Evolutionary conservation across 2,888 invertebrate genomes (phyloP).

Genomic region (Ceriagrion tenellum): DNA sequence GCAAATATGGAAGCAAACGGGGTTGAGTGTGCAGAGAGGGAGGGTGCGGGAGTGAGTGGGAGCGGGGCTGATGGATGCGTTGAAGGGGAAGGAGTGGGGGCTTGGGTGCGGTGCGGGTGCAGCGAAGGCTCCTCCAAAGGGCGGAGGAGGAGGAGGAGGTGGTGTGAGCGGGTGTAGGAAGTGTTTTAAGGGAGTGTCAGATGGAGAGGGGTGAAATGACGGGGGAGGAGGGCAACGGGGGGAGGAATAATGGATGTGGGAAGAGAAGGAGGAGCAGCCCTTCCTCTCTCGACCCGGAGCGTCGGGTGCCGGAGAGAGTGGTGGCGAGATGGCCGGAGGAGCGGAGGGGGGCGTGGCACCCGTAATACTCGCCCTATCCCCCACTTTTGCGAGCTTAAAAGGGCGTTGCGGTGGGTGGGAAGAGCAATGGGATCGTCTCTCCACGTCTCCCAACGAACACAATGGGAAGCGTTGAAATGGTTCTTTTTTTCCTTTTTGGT

Average conservation of each 20-base stretch:
- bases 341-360: not conserved
- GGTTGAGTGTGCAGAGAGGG: not conserved
- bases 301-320: not conserved
- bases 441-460: not conserved
- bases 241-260: no score
- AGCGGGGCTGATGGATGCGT: not conserved
- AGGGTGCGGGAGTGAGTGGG: not conserved
- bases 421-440: no score
- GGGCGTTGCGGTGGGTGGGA: no score
- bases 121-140: not conserved
- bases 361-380: no score
- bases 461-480: not conserved
- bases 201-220: not conserved
- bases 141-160: no score
- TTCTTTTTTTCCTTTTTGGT: not conserved
- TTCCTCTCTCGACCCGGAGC: no score
- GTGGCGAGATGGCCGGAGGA: not conserved
- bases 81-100: not conserved
- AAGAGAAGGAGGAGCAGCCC: no score
- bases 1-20: slow-evolving; percentile 44
- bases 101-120: not conserved
- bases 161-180: not conserved
- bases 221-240: not conserved
- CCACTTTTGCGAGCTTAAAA: no score
- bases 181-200: not conserved